Evolutionary conservation across 2,888 invertebrate genomes (phyloP).

Genomic region (Tenthredo amoena): DNA sequence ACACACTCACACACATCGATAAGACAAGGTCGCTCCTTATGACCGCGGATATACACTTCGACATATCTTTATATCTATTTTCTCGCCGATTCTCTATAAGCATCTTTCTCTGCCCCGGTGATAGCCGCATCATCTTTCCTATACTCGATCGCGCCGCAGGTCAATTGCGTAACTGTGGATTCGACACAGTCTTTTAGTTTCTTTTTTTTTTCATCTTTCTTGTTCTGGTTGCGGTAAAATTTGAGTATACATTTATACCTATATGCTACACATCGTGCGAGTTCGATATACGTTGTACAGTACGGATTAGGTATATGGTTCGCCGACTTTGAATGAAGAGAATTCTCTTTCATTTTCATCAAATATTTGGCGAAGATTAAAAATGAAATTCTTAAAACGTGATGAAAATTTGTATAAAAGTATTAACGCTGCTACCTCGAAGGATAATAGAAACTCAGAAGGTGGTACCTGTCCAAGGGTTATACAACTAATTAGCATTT

Average conservation of each 20-base stretch:
- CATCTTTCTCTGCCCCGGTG: background rate
- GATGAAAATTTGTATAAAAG: background rate
- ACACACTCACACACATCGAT: background rate
- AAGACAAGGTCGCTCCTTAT: background rate
- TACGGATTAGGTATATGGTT: background rate
- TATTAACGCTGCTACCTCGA: background rate
- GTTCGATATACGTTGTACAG: background rate
- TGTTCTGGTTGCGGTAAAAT: background rate
- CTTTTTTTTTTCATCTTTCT: background rate
- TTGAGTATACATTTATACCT: background rate
- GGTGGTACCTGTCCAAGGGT: background rate
- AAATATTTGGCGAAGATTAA: background rate
- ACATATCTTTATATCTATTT: background rate
- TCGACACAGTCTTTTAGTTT: background rate
- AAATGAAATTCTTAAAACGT: background rate
- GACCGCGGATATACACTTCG: background rate
- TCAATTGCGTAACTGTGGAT: background rate
- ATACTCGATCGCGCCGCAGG: background rate
- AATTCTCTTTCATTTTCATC: background rate
- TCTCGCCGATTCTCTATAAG: background rate
- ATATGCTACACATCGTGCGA: background rate
- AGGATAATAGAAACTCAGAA: background rate
- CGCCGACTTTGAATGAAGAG: background rate
- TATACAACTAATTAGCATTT: constrained; percentile 36
- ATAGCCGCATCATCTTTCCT: background rate